Evolutionary conservation across 2,797 vertebrate species (phyloP).

Genomic region (Melopsittacus undulatus): DNA sequence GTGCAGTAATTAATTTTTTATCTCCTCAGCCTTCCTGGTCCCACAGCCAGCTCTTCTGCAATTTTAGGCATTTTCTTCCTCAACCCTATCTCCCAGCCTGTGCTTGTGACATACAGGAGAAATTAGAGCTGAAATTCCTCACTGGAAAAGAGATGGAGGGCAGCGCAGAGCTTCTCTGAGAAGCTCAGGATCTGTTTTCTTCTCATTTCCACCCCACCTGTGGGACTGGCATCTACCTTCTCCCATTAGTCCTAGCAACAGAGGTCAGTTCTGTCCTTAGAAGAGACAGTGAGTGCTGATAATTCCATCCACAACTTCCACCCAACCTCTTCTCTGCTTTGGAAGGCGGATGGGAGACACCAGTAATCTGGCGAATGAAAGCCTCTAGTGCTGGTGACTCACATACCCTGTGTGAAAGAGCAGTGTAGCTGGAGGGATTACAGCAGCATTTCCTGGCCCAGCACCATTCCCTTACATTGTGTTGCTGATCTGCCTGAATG

Average conservation of each 20-base stretch:
- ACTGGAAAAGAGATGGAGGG: background rate
- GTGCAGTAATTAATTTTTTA: background rate
- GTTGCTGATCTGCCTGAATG: background rate
- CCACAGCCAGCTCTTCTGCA: background rate
- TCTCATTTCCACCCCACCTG: background rate
- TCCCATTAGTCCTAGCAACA: background rate
- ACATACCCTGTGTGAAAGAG: background rate
- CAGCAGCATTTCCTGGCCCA: background rate
- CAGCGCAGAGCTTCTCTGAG: background rate
- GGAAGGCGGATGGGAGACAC: background rate
- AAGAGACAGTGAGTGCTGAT: background rate
- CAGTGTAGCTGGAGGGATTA: background rate
- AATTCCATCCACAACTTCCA: background rate
- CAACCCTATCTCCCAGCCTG: background rate
- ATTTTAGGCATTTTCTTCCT: background rate
- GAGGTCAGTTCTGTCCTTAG: background rate
- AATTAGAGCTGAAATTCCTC: background rate
- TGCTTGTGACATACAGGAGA: background rate
- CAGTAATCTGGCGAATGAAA: background rate
- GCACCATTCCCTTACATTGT: background rate
- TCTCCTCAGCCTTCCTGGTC: background rate
- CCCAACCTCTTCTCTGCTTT: background rate
- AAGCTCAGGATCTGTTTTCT: background rate
- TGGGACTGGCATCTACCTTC: background rate
- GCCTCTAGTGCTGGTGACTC: background rate